phyloP scores from a whole-genome alignment of 1,140 invertebrate species.

The Macrobrachium rosenbergii region DNA sequence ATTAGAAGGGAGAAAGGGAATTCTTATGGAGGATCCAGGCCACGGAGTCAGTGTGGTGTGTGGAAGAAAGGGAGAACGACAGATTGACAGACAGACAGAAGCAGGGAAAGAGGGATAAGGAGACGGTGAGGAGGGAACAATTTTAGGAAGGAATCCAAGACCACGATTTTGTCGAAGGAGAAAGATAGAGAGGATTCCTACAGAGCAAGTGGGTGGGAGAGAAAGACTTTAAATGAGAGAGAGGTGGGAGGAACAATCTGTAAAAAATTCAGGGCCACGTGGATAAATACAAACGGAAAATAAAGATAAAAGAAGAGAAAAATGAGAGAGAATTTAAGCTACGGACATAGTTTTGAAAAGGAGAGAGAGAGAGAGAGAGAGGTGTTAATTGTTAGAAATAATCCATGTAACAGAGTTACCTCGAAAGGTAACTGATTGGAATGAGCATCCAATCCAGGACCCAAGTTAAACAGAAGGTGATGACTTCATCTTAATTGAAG shows the following conservation, averaged over 20 bases:
- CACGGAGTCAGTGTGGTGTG: too few relatives aligned
- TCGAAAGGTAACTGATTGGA: not conserved
- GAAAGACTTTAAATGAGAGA: not conserved
- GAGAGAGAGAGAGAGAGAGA: conserved; percentile 14
- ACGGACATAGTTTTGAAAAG: too few relatives aligned
- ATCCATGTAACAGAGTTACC: not conserved
- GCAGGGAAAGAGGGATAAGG: not conserved
- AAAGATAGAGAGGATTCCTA: too few relatives aligned
- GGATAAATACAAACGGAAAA: too few relatives aligned
- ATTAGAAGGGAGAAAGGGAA: not conserved
- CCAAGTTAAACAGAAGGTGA: too few relatives aligned
- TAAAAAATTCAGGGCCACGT: too few relatives aligned
- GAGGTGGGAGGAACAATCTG: not conserved
- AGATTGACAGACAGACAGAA: not conserved
- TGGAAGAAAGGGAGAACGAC: not conserved
- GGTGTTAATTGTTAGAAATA: not conserved
- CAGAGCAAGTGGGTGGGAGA: not conserved
- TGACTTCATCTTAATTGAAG: too few relatives aligned
- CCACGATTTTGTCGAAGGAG: not conserved
- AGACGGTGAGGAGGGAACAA: not conserved
- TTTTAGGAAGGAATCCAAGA: not conserved
- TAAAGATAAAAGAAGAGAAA: too few relatives aligned
- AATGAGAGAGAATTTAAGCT: too few relatives aligned
- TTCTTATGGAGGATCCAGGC: too few relatives aligned
- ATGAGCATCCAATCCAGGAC: too few relatives aligned